Evolutionary conservation across 92 coral and sea anemone genomes (phyloP).

Genomic region (Pocillopora grandis): DNA sequence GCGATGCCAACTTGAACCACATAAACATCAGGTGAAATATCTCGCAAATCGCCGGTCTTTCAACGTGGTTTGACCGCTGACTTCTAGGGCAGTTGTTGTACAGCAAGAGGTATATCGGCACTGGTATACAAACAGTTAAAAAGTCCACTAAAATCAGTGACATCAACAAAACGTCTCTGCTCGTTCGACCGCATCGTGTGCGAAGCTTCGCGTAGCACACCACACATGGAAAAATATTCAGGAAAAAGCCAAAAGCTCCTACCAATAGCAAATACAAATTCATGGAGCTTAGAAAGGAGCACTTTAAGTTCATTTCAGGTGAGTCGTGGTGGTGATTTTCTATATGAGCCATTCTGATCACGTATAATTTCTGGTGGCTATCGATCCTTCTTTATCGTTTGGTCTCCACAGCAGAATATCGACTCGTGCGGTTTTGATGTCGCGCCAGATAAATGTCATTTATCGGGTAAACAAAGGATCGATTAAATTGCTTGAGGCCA

Average conservation of each 20-base stretch:
- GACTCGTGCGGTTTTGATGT: neutral
- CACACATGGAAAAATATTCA: constrained; percentile 67
- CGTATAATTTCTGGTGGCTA: neutral
- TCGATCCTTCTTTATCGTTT: neutral
- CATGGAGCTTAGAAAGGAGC: constrained; percentile 57
- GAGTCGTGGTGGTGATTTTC: neutral
- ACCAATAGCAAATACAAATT: constrained; percentile 58
- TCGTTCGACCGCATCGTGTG: constrained; percentile 43
- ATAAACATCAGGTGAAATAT: constrained; percentile 77
- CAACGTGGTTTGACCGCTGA: neutral
- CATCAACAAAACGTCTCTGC: constrained; percentile 69
- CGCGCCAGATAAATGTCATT: neutral
- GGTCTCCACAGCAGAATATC: neutral
- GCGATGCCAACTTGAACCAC: constrained; percentile 75
- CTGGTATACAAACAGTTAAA: constrained; percentile 66
- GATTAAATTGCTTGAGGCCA: neutral
- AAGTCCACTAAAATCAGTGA: constrained; percentile 66
- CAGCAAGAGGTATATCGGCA: constrained; percentile 66
- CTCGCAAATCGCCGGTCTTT: constrained; percentile 82
- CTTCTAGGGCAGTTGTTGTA: constrained; percentile 36
- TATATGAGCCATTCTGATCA: neutral
- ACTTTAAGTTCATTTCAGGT: neutral
- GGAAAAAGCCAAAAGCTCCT: constrained; percentile 57
- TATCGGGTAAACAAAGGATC: constrained; percentile 19
- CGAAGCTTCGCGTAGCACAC: constrained; percentile 70